Percentiles rank a stretch among this genome's conserved stretches.
phyloP scores from a whole-genome alignment of 2,113 vertebrate species.

The Paralichthys olivaceus region DNA sequence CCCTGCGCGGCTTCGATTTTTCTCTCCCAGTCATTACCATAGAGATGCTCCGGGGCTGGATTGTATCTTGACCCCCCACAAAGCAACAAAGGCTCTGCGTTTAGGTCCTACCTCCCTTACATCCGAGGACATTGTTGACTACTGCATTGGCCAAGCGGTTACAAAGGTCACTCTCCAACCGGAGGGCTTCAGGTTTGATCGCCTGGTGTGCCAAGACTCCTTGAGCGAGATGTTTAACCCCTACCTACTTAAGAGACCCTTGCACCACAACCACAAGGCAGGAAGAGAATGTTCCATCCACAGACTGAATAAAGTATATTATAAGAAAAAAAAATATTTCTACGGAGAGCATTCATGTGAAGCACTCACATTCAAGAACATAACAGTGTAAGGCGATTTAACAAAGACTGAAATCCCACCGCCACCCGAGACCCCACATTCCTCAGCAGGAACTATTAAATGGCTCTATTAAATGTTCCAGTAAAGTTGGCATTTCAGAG shows the following conservation, averaged over 20 bases:
- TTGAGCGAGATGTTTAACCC: slow-evolving; percentile 37
- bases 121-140: slow-evolving; percentile 26
- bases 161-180: slow-evolving; percentile 14
- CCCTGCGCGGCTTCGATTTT: slow-evolving; percentile 32
- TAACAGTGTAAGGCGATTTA: not conserved
- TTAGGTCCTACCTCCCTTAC: slow-evolving; percentile 12
- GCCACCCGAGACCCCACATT: not conserved
- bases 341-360: not conserved
- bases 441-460: slow-evolving; percentile 24
- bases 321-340: not conserved
- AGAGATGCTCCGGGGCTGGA: slow-evolving; percentile 27
- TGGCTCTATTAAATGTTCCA: slow-evolving; percentile 38
- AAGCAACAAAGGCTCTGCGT: slow-evolving; percentile 38
- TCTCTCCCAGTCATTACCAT: slow-evolving; percentile 36
- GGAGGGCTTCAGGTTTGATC: slow-evolving; percentile 5
- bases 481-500: slow-evolving; percentile 24
- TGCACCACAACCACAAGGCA: not conserved
- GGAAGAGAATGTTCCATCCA: not conserved
- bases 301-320: not conserved
- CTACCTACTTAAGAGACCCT: not conserved
- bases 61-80: slow-evolving; percentile 16
- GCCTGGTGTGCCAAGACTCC: not conserved
- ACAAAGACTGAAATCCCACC: not conserved
- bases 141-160: not conserved
- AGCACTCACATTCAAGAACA: not conserved